These are phyloP conservation scores for Helicolenus hilgendorfi DNA, from an alignment of 2,797 vertebrate genomes.

Conservation along the genomic window DNA sequence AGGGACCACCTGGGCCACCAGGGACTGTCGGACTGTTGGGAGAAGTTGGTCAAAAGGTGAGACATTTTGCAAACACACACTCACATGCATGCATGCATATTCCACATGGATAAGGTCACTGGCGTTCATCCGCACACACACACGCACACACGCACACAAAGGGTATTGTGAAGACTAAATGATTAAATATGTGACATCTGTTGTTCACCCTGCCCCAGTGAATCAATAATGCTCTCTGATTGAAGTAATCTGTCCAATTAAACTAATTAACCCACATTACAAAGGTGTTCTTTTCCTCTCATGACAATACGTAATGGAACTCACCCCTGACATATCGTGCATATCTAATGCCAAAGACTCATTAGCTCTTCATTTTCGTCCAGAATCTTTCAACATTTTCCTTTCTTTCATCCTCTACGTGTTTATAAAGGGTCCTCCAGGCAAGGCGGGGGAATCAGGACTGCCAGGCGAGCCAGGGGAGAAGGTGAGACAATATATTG, in stretches of 20 bases:
- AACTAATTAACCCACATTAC: slow-evolving; percentile 30
- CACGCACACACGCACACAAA: slow-evolving; percentile 1
- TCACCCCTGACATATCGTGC: background rate
- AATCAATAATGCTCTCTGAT: slow-evolving; percentile 50
- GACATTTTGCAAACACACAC: slow-evolving; percentile 17
- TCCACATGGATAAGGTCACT: background rate
- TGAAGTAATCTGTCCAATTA: slow-evolving; percentile 47
- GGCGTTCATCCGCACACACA: slow-evolving; percentile 14
- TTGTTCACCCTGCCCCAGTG: slow-evolving; percentile 31
- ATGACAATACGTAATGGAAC: slow-evolving; percentile 4
- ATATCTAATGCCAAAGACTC: slow-evolving; percentile 24
- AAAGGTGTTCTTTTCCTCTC: slow-evolving; percentile 1
- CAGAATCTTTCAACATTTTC: slow-evolving; percentile 18
- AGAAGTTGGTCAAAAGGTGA: slow-evolving; percentile 95
- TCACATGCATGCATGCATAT: background rate
- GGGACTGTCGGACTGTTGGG: slow-evolving; percentile 94
- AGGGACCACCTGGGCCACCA: slow-evolving; percentile 94
- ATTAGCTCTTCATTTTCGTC: background rate
- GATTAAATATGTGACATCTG: slow-evolving; percentile 56
- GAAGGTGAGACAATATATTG: slow-evolving; percentile 91
- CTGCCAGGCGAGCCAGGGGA: slow-evolving; percentile 91
- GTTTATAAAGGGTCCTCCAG: slow-evolving; percentile 88
- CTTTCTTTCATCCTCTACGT: slow-evolving; percentile 1
- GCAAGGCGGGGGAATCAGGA: slow-evolving; percentile 87
- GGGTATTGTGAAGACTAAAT: slow-evolving; percentile 29